phyloP scores from a whole-genome alignment of 2,888 invertebrate species.

The Caenorhabditis wallacei region DNA sequence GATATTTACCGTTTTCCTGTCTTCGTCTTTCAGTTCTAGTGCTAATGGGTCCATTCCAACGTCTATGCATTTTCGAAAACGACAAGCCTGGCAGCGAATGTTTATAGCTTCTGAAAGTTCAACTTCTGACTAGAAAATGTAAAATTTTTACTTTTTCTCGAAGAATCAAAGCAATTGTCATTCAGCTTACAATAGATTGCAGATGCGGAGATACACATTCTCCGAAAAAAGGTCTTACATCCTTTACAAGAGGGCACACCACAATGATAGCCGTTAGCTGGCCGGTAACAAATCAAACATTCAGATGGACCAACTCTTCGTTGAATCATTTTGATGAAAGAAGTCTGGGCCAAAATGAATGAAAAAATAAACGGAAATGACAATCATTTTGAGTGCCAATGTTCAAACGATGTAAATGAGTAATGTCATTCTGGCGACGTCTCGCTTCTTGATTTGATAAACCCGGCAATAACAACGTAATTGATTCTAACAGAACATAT shows the following conservation, averaged over 20 bases:
- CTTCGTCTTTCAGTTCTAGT: not conserved
- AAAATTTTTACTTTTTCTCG: not conserved
- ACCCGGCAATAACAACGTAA: too few species aligned
- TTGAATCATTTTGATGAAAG: too few species aligned
- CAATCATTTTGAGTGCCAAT: too few species aligned
- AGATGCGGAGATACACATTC: not conserved
- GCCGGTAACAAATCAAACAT: not conserved
- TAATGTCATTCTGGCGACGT: too few species aligned
- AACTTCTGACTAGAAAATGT: not conserved
- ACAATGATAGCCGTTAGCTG: not conserved
- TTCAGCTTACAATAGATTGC: not conserved
- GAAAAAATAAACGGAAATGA: too few species aligned
- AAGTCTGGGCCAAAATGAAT: too few species aligned
- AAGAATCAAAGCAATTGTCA: not conserved
- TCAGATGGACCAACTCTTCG: not conserved
- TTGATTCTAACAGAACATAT: too few species aligned
- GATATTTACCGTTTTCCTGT: not conserved
- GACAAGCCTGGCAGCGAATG: constrained; percentile 15
- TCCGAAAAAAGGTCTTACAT: constrained; percentile 29
- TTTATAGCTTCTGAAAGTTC: not conserved
- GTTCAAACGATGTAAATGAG: too few species aligned
- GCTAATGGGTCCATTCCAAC: constrained; percentile 15
- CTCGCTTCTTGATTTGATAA: too few species aligned
- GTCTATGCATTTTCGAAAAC: constrained; percentile 9
- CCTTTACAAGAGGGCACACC: constrained; percentile 14